Evolutionary conservation across 2,113 vertebrate genomes (phyloP), one percentile per base, ranked within the genome.

Genomic region (Meleagris gallopavo): DNA sequence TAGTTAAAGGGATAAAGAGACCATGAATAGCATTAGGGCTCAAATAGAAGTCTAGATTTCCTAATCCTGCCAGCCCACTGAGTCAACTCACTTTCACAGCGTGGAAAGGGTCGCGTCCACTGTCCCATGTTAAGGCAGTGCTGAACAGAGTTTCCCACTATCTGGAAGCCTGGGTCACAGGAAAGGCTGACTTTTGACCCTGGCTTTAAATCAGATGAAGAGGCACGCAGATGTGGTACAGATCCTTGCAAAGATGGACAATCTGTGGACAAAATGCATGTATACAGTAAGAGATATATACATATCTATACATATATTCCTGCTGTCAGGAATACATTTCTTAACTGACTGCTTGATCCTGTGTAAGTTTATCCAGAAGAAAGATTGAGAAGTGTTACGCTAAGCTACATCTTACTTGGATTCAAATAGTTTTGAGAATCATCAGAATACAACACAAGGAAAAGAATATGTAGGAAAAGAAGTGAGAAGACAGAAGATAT

Each of bases 131-230:
- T 99, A 89, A 98, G 98, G 83, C 99, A 99, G 71, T 97, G 97
- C 12, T 99, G 98, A 94, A 99, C 98, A 14, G 98, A 98, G 91
- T 99, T 98, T 83, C 99, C 99, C 38, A 99, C 98, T 97, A 99
- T 98, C 97, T 99, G 99, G 97, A 98, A 99, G 73, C 99, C 98
- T 3, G 98, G 98, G 86, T 99, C 98, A 93, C 99, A 99, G 80
- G 98, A 99, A 79, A 99, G 98, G 90, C 97, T 98, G 85, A 99
- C 97, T 96, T 98, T 98, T 78, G 99, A 98, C 21, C 99, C 99
- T 2, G 99, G 98, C 73, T 97, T 99, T 87, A 98, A 85, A 79
- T 98, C 98, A 76, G 95, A 64, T 17, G 97, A 98, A 70, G 98
- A 98, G 48, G 97, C 96, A 19, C 97, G 98, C 82, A 99, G 97